phyloP scores from a whole-genome alignment of 2,888 invertebrate genomes.

The Sphinx pinastri region DNA sequence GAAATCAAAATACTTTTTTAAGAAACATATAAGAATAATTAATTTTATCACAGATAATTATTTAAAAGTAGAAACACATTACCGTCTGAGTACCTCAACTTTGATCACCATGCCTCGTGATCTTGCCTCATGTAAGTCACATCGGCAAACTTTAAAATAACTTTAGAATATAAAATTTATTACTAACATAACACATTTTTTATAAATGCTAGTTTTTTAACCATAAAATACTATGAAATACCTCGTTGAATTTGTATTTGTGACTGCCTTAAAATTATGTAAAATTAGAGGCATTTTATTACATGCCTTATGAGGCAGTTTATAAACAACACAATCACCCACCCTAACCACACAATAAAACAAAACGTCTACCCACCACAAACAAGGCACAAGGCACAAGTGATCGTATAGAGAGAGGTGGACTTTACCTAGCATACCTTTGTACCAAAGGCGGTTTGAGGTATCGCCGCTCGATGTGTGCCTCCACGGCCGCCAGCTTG shows the following conservation, averaged over 20 bases:
- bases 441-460: conserved; percentile 94
- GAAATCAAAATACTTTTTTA: neutral
- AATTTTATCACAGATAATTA: neutral
- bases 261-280: neutral
- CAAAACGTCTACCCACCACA: conserved; percentile 34
- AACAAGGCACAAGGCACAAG: conserved; percentile 23
- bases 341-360: conserved; percentile 14
- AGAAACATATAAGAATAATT: no score
- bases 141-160: conserved; percentile 1
- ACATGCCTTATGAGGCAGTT: neutral
- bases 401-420: conserved; percentile 30
- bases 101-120: conserved; percentile 21
- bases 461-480: conserved; percentile 96
- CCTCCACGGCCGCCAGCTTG: conserved; percentile 92
- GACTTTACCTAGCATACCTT: conserved; percentile 77
- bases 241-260: neutral
- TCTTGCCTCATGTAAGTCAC: conserved; percentile 12
- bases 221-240: no score
- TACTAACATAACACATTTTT: neutral
- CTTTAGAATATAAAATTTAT: neutral
- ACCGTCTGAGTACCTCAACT: neutral
- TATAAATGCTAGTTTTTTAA: no score
- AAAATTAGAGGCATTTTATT: neutral
- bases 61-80: conserved; percentile 7
- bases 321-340: neutral